Evolutionary conservation across 2,797 vertebrate species (phyloP).

Genomic region (Lycodopsis pacificus): DNA sequence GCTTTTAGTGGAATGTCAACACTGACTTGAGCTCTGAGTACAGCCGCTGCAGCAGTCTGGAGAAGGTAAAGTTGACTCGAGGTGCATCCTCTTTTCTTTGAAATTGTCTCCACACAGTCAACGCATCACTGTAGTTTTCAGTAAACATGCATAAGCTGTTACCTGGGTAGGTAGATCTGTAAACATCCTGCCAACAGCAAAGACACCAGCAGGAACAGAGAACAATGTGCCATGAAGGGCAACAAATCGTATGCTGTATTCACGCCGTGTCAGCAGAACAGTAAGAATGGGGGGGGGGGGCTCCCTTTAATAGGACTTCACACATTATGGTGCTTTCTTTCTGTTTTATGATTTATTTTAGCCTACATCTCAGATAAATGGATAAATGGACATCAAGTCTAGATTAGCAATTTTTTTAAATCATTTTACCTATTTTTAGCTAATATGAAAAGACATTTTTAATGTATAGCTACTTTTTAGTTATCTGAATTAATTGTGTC

Average conservation of each 20-base stretch:
- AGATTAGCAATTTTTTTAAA: too few species aligned
- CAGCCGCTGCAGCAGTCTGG: constrained; percentile 18
- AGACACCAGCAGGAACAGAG: constrained; percentile 38
- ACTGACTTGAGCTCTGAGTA: constrained; percentile 24
- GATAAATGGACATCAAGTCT: too few species aligned
- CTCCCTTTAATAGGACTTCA: neutral
- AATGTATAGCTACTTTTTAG: neutral
- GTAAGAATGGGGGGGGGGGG: neutral
- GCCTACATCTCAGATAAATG: neutral
- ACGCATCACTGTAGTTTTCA: constrained; percentile 36
- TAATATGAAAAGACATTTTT: too few species aligned
- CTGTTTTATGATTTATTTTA: neutral
- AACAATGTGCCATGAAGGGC: constrained; percentile 26
- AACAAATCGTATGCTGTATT: constrained; percentile 45
- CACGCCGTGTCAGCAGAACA: constrained; percentile 23
- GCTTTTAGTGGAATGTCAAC: constrained; percentile 62
- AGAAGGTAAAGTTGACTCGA: constrained; percentile 16
- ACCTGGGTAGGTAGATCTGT: constrained; percentile 61
- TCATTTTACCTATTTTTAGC: too few species aligned
- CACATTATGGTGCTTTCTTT: constrained; percentile 1
- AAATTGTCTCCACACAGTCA: constrained; percentile 31
- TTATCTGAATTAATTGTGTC: neutral
- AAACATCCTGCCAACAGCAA: constrained; percentile 65
- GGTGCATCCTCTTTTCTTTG: constrained; percentile 22
- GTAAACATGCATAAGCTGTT: constrained; percentile 67